phyloP scores from a whole-genome alignment of 2,797 vertebrate genomes.

The Cuniculus paca region DNA sequence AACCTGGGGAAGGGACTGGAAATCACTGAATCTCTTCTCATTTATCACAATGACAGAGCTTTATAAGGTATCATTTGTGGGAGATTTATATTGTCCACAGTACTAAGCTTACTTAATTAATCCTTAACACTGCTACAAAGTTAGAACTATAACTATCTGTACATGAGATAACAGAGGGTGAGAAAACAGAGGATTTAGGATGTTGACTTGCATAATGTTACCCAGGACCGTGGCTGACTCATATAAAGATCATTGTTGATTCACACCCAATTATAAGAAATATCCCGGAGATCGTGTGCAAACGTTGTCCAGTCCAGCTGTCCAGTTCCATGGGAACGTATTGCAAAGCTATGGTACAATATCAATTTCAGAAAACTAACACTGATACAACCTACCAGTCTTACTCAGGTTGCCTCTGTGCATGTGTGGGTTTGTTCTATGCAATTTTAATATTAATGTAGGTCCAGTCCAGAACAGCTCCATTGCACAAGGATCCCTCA shows the following conservation, averaged over 20 bases:
- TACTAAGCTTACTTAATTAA: neutral
- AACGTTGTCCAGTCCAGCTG: neutral
- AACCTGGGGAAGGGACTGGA: neutral
- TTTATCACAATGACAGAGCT: neutral
- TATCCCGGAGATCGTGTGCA: accelerated
- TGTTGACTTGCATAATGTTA: neutral
- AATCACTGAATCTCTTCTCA: neutral
- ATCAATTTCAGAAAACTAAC: neutral
- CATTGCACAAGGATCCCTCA: neutral
- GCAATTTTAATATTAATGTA: neutral
- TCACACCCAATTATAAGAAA: neutral
- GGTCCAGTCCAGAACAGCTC: neutral
- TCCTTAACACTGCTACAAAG: neutral
- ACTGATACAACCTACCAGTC: no score
- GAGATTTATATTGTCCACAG: neutral
- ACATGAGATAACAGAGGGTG: accelerated
- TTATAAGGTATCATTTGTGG: neutral
- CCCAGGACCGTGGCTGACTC: neutral
- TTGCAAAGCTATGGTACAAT: neutral
- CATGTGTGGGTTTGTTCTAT: neutral
- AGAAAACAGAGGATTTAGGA: neutral
- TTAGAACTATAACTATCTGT: neutral
- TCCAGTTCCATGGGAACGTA: neutral
- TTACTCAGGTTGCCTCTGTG: neutral
- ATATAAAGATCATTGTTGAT: neutral